Conservation (phyloP, 2,113 vertebrate species). For the Aphyosemion australe region DNA sequence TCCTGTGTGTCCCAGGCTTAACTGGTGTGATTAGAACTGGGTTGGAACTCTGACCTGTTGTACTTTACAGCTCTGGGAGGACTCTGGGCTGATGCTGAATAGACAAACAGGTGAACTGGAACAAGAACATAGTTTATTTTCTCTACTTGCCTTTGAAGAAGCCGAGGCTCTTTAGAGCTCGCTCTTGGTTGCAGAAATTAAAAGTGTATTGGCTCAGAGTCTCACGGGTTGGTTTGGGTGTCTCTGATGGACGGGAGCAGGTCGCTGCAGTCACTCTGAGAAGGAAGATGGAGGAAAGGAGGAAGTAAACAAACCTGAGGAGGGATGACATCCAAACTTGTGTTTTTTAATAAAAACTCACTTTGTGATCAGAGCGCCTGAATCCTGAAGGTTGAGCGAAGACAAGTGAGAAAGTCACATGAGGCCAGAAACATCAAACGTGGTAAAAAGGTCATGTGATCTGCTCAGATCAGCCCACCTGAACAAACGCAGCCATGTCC, state of each 20-base stretch:
- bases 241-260: slow-evolving; percentile 53
- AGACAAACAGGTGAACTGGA: too few relatives aligned
- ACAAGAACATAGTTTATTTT: not conserved
- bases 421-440: too few relatives aligned
- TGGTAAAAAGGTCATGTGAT: too few relatives aligned
- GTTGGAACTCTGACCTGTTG: too few relatives aligned
- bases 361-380: slow-evolving; percentile 76
- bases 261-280: slow-evolving; percentile 69
- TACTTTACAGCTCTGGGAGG: too few relatives aligned
- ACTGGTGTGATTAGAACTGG: too few relatives aligned
- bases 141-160: slow-evolving; percentile 71
- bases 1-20: too few relatives aligned
- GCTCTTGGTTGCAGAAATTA: slow-evolving; percentile 77
- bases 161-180: slow-evolving; percentile 72
- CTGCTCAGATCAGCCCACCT: slow-evolving; percentile 60
- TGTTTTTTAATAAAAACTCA: slow-evolving; percentile 62
- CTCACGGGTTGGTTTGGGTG: slow-evolving; percentile 63
- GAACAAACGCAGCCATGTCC: slow-evolving; percentile 78
- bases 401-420: not conserved
- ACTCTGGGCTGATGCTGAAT: too few relatives aligned
- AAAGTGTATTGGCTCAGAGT: slow-evolving; percentile 73
- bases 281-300: not conserved
- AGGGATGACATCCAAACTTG: not conserved
- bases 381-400: slow-evolving; percentile 63
- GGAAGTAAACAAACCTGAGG: too few relatives aligned